phyloP scores from a whole-genome alignment of 2,113 vertebrate genomes.

The Alaudala cheleensis region DNA sequence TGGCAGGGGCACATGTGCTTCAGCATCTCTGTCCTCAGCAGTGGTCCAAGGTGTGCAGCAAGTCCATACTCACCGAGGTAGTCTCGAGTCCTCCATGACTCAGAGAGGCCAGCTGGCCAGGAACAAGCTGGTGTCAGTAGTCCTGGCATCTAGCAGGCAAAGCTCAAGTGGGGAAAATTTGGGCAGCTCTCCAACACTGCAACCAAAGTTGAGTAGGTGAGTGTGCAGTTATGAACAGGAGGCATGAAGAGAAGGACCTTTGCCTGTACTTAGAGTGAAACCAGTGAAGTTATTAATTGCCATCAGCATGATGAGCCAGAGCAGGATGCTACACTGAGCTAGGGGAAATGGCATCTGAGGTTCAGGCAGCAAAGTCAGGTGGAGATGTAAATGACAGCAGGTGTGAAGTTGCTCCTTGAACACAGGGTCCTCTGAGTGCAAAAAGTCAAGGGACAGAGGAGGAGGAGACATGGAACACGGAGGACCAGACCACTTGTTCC shows the following conservation, averaged over 20 bases:
- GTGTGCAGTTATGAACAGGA: background rate
- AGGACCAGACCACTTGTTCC: background rate
- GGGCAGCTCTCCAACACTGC: background rate
- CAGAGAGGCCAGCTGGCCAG: background rate
- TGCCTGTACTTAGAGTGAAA: background rate
- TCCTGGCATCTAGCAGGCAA: background rate
- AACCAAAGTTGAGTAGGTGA: background rate
- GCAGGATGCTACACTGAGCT: background rate
- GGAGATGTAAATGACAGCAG: background rate
- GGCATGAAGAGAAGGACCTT: background rate
- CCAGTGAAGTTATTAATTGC: background rate
- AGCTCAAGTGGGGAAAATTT: background rate
- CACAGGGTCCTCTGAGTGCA: background rate
- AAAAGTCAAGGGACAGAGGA: background rate
- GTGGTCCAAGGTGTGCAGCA: fast-evolving
- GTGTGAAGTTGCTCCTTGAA: background rate
- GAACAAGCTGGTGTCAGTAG: background rate
- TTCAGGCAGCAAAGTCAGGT: background rate
- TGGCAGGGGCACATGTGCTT: fast-evolving
- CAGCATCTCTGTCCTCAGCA: background rate
- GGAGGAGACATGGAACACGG: background rate
- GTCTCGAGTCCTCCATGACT: background rate
- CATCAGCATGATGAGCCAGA: background rate
- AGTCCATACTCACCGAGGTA: background rate
- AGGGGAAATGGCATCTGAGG: background rate